A percentile compares a stretch with the other conserved stretches of the same genome.
These are phyloP conservation scores for Manis javanica DNA, from an alignment of 2,797 vertebrate species.

Conservation along the genomic window DNA sequence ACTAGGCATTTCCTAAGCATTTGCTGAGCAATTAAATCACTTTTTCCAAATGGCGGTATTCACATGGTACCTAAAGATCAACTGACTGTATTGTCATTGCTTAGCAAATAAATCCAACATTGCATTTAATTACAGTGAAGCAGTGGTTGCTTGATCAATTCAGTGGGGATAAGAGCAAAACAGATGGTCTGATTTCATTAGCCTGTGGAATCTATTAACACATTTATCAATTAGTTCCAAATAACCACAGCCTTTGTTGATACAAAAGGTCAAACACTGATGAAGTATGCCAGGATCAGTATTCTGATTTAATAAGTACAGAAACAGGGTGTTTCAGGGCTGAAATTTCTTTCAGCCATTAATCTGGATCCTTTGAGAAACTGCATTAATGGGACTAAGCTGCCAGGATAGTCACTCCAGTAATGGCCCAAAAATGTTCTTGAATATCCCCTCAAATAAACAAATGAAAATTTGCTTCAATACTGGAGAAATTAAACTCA, in stretches of 20 bases:
- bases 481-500: neutral
- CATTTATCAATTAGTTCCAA: conserved; percentile 66
- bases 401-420: neutral
- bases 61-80: conserved; percentile 23
- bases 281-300: neutral
- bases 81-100: conserved; percentile 42
- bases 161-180: conserved; percentile 27
- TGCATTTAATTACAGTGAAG: conserved; percentile 55
- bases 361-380: conserved; percentile 46
- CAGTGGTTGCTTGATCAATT: conserved; percentile 12
- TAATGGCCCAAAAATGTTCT: neutral
- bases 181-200: conserved; percentile 64
- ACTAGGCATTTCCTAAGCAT: neutral
- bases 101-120: conserved; percentile 60
- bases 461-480: neutral
- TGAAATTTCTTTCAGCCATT: conserved; percentile 21
- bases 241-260: conserved; percentile 22
- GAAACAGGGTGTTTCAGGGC: conserved; percentile 7
- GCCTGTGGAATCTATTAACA: conserved; percentile 45
- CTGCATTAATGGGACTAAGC: neutral
- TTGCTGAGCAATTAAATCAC: conserved; percentile 19
- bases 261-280: conserved; percentile 41
- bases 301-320: conserved; percentile 19
- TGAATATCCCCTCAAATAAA: neutral
- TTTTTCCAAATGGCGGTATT: conserved; percentile 56